phyloP scores from a whole-genome alignment of 2,797 vertebrate genomes.

The Meda fulgida region DNA sequence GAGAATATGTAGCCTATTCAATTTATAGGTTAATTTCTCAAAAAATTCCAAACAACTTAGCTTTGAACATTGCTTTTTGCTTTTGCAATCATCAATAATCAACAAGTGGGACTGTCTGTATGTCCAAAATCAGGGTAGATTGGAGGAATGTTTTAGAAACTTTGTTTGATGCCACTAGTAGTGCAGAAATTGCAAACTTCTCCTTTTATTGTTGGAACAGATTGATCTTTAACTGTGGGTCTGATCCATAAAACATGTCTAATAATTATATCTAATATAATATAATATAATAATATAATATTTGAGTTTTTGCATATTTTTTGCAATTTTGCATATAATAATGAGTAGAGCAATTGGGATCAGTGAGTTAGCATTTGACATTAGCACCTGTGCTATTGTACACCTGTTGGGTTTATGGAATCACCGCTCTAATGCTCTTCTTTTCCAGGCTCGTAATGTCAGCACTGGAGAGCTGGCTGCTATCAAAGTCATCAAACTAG shows the following conservation, averaged over 20 bases:
- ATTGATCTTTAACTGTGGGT: neutral
- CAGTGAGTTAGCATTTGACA: neutral
- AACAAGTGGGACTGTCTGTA: neutral
- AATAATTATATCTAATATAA: neutral
- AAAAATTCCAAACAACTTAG: neutral
- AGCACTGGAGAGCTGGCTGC: constrained; percentile 97
- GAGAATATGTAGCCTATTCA: neutral
- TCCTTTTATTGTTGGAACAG: neutral
- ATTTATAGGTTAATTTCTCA: neutral
- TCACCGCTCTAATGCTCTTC: constrained; percentile 45
- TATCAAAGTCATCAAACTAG: constrained; percentile 99
- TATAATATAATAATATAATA: too few relatives aligned
- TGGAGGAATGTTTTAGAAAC: neutral
- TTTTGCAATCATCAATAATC: neutral
- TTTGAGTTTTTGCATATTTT: too few relatives aligned
- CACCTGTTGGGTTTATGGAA: neutral
- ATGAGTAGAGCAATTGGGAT: too few relatives aligned
- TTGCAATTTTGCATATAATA: neutral
- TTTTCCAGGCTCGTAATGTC: constrained; percentile 91
- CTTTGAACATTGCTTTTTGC: neutral
- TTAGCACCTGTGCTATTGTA: neutral
- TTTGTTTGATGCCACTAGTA: neutral
- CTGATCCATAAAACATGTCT: neutral
- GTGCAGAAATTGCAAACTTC: neutral
- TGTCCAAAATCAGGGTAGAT: neutral